Conservation (phyloP, 2,888 invertebrate species). For the Drosophila siamana region DNA sequence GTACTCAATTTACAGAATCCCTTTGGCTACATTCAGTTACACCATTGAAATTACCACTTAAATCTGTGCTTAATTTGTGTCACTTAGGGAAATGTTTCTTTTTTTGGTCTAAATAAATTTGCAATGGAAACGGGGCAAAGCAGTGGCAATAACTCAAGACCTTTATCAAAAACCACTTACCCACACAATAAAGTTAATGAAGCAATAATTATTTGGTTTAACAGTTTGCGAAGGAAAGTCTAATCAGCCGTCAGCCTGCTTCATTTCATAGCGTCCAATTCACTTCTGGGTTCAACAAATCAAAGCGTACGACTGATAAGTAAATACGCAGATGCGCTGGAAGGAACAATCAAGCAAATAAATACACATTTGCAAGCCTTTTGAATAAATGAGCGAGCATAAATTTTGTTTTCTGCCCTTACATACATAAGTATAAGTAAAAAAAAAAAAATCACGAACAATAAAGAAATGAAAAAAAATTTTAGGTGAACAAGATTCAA, state of each 20-base stretch:
- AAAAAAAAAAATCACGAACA: conserved; percentile 1
- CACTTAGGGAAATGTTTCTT: conserved; percentile 64
- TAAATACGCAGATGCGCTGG: conserved; percentile 35
- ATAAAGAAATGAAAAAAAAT: conserved; percentile 25
- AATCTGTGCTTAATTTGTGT: conserved; percentile 73
- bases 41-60: conserved; percentile 61
- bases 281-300: conserved; percentile 65
- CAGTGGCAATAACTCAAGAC: conserved; percentile 65
- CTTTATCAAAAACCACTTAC: conserved; percentile 80
- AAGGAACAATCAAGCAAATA: conserved; percentile 33
- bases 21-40: conserved; percentile 57
- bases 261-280: conserved; percentile 65
- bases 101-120: conserved; percentile 27
- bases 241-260: conserved; percentile 22
- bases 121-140: conserved; percentile 21
- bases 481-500: too few species aligned
- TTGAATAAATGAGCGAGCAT: conserved; percentile 74
- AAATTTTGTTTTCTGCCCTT: conserved; percentile 29
- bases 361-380: conserved; percentile 74
- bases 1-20: conserved; percentile 51
- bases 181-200: conserved; percentile 80
- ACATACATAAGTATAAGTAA: conserved; percentile 19
- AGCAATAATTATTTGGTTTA: conserved; percentile 81
- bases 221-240: conserved; percentile 72
- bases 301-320: conserved; percentile 67